These are phyloP conservation scores for Zhengitettix transpicula DNA, from an alignment of 2,888 invertebrate species.

Conservation along the genomic window DNA sequence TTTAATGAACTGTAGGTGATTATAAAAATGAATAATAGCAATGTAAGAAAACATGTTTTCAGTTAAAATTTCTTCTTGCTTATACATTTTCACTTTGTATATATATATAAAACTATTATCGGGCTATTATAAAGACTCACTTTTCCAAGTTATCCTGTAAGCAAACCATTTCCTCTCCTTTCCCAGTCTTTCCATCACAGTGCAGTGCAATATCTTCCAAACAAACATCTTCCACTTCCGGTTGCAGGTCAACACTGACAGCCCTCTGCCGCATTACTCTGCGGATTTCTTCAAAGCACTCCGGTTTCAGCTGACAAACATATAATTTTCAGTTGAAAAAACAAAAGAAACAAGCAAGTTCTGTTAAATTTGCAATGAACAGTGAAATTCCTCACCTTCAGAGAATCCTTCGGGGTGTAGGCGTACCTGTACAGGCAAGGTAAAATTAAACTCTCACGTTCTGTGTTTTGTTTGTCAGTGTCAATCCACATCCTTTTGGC, in stretches of 20 bases:
- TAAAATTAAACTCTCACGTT: slow-evolving; percentile 66
- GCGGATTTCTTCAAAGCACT: slow-evolving; percentile 59
- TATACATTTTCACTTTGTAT: not conserved
- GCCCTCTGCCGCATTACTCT: slow-evolving; percentile 89
- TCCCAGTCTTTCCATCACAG: slow-evolving; percentile 72
- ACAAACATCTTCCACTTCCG: slow-evolving; percentile 84
- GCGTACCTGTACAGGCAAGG: slow-evolving; percentile 71
- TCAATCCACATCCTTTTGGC: slow-evolving; percentile 60
- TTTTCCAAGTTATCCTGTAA: slow-evolving; percentile 67
- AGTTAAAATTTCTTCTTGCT: too few species aligned
- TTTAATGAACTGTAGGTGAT: too few species aligned
- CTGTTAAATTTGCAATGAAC: not conserved
- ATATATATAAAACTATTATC: not conserved
- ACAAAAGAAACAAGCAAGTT: not conserved
- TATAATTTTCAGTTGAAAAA: not conserved
- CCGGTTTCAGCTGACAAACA: slow-evolving; percentile 26
- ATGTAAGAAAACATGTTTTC: too few species aligned
- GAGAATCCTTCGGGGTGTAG: slow-evolving; percentile 23
- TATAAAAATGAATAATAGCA: too few species aligned
- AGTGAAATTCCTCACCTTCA: slow-evolving; percentile 5
- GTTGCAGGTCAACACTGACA: slow-evolving; percentile 78
- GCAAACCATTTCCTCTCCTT: slow-evolving; percentile 84
- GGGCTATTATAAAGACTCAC: slow-evolving; percentile 15
- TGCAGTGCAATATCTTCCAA: slow-evolving; percentile 65
- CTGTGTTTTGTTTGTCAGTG: slow-evolving; percentile 48